Evolutionary conservation across 2,113 vertebrate species (phyloP), one percentile per base, ranked within the genome.

Genomic region (Megaceryle maxima): DNA sequence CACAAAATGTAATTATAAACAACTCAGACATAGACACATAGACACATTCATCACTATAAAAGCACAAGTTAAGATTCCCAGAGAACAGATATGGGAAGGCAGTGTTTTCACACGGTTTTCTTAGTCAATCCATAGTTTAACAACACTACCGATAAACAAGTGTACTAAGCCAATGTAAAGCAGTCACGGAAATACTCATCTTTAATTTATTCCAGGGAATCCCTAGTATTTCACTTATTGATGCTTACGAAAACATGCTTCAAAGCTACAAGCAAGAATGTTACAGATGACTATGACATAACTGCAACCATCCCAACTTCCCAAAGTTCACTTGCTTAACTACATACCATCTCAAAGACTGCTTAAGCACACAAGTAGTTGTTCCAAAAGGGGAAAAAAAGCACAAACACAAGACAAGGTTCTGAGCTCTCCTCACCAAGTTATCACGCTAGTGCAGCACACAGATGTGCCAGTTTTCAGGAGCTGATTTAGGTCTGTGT

Each of bases 401-500:
- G 7, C 48, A 35, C 5, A 16, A 37, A 28, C 1, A 0, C 2
- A 6, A 31, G 21, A 16, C 12, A 33, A 26, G 31, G 11, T 28
- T 75, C 26, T 13, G 63, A 69, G 59, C 31, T 37, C 11, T 64
- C 55, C 69, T 50, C 1, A 4, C 31, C 4, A 14, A 51, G 44
- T 29, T 24, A 16, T 0, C 17, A 2, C 1, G 0, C 24, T 39
- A 15, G n/a, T 2, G 0, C 7, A 25, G 63, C 69, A 37, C 1
- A 0, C n/a, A 19, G 31, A 11, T 14, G 43, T 4, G 66, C 35
- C 1, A 1, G 12, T 29, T 46, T 44, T 57, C 33, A 17, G 68
- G 17, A 7, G 22, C 10, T 1, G 56, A 29, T 66, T 62, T 43
- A 10, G 24, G 11, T 46, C 26, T 2, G 16, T 20, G 51, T 43